Conservation (phyloP, 1,140 invertebrate species). For the Zaprionus inermis region DNA sequence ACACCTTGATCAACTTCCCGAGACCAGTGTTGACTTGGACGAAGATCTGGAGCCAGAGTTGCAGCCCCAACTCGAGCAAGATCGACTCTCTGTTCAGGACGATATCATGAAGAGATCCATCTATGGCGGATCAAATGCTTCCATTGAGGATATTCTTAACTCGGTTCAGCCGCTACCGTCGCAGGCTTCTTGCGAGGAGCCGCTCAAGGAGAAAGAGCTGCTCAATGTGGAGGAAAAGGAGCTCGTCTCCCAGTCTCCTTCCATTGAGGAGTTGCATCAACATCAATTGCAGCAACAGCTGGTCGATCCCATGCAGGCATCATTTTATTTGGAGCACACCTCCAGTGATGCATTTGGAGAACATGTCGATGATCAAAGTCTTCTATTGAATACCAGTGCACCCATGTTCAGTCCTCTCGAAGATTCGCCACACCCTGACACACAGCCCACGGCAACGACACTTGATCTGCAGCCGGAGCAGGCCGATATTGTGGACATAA, state of each 20-base stretch:
- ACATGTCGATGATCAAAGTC: slow-evolving; percentile 39
- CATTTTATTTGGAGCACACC: slow-evolving; percentile 71
- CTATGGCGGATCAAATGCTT: slow-evolving; percentile 54
- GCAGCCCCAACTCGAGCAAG: slow-evolving; percentile 5
- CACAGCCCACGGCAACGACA: slow-evolving; percentile 42
- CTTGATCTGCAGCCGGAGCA: slow-evolving; percentile 62
- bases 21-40: slow-evolving; percentile 75
- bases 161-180: slow-evolving; percentile 73
- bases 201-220: slow-evolving; percentile 57
- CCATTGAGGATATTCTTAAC: slow-evolving; percentile 77
- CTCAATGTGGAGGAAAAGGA: slow-evolving; percentile 78
- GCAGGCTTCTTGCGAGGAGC: slow-evolving; percentile 38
- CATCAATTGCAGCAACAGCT: slow-evolving; percentile 47
- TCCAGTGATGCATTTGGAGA: slow-evolving; percentile 49
- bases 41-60: slow-evolving; percentile 37
- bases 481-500: slow-evolving; percentile 62
- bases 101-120: slow-evolving; percentile 73
- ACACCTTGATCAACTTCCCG: slow-evolving; percentile 70
- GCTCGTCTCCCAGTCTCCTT: slow-evolving; percentile 71
- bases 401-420: slow-evolving; percentile 51
- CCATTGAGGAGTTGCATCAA: slow-evolving; percentile 75
- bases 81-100: slow-evolving; percentile 15
- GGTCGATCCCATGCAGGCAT: slow-evolving; percentile 76
- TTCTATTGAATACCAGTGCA: slow-evolving; percentile 66
- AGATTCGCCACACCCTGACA: slow-evolving; percentile 18